Conservation (phyloP, 1,140 invertebrate species). For the Drosophila oshimai region DNA sequence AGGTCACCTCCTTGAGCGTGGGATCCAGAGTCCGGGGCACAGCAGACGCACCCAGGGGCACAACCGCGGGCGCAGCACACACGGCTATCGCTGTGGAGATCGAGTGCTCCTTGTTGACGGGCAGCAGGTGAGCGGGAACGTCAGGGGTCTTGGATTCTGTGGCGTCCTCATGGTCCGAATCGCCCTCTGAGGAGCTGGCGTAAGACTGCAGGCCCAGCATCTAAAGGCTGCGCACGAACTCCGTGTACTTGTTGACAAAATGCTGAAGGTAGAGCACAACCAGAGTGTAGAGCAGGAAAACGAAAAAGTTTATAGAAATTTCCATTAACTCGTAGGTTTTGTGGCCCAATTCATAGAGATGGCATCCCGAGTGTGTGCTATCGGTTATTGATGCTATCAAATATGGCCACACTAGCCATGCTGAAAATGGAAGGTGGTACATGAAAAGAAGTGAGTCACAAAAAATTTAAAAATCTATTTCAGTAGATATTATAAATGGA, state of each 20-base stretch:
- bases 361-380: not conserved
- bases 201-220: slow-evolving; percentile 75
- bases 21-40: slow-evolving; percentile 87
- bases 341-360: slow-evolving; percentile 7
- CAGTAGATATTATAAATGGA: no score
- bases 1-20: slow-evolving; percentile 90
- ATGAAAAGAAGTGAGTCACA: not conserved
- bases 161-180: slow-evolving; percentile 59
- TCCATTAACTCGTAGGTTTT: slow-evolving; percentile 49
- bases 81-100: slow-evolving; percentile 86
- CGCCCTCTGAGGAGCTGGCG: slow-evolving; percentile 68
- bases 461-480: not conserved
- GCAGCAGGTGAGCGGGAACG: slow-evolving; percentile 84
- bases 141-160: not conserved
- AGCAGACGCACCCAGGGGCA: slow-evolving; percentile 86
- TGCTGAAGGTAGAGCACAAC: slow-evolving; percentile 64
- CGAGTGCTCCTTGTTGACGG: slow-evolving; percentile 79
- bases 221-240: slow-evolving; percentile 51
- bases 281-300: slow-evolving; percentile 66
- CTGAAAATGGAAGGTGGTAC: not conserved
- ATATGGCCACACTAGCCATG: no score
- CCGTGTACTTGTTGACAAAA: slow-evolving; percentile 66
- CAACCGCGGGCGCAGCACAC: slow-evolving; percentile 91
- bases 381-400: not conserved
- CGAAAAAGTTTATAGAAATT: slow-evolving; percentile 71